Conservation (phyloP, 2,888 invertebrate species). For the Cylloceria caligata region DNA sequence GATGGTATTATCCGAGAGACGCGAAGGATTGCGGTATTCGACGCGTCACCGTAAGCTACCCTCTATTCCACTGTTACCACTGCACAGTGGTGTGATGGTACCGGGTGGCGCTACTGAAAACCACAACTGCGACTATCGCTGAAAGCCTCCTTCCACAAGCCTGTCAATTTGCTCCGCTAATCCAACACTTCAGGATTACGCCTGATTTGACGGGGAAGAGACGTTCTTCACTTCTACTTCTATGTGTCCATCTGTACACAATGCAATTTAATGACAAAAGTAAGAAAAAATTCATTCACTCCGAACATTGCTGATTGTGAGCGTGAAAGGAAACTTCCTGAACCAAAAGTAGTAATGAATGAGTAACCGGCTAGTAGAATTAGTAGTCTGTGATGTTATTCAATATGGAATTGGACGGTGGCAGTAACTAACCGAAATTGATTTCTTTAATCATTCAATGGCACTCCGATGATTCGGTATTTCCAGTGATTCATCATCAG, state of each 20-base stretch:
- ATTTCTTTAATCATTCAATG: too few species aligned
- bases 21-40: constrained; percentile 46
- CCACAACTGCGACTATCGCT: constrained; percentile 27
- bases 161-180: constrained; percentile 52
- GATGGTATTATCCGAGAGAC: constrained; percentile 49
- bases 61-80: neutral
- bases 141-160: constrained; percentile 32
- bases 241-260: neutral
- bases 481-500: too few species aligned
- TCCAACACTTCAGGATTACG: constrained; percentile 50
- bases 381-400: neutral
- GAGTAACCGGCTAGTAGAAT: neutral
- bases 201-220: constrained; percentile 40
- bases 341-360: neutral
- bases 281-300: neutral
- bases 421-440: neutral
- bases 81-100: neutral
- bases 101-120: constrained; percentile 3
- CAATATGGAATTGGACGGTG: too few species aligned
- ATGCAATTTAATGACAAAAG: neutral
- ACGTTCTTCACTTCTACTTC: constrained; percentile 18
- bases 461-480: too few species aligned
- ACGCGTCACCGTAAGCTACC: constrained; percentile 43
- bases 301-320: neutral
- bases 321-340: neutral